Base-by-base conservation (phyloP, 2,113 vertebrate genomes). In the Dromaius novaehollandiae region DNA sequence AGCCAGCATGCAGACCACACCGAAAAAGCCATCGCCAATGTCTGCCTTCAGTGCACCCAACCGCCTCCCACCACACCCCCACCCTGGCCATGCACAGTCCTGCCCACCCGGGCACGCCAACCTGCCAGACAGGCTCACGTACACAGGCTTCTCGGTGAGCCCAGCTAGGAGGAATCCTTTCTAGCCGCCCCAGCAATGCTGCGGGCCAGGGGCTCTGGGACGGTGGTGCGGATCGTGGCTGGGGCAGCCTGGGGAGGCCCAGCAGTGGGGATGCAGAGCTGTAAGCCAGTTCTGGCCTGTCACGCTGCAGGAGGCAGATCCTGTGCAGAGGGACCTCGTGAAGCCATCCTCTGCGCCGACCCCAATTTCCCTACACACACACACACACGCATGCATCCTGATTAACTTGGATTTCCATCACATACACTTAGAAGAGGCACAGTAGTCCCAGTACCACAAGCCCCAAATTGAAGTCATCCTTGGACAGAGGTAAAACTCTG, bases 21-120 rank as follows among this genome's bases (percentile, higher is more conserved):
- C 8, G 2, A 58, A 5, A 81, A 81, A 66, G 19, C 46, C 3
- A 0, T 22, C 28, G 26, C 69, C 58, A 5, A 2, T 1, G 2
- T 38, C 76, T 42, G 80, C 28, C 55, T 25, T 11, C 53, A 65
- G 71, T 20, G 46, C 80, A 40, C 0, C 0, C 56, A 40, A 44
- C 13, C 18, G 75, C 85, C 42, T 53, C 80, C 7, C 44, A 5
- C 19, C 44, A 14, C 56, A 8, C 7, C 16, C 5, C 22, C 28
- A 22, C 15, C 42, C 15, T 7, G 5, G 3, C 30, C 69, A 26
- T 2, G 64, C 42, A 1, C 1, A 3, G 66, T 7, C 32, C 75
- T 60, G 65, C 50, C 66, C 16, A 50, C 4, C 66, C 21, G 42
- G 24, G 40, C 28, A 3, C 34, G 50, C 68, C 44, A 9, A 68